Base-by-base conservation (phyloP, 2,888 invertebrate genomes). In the Abrostola tripartita region DNA sequence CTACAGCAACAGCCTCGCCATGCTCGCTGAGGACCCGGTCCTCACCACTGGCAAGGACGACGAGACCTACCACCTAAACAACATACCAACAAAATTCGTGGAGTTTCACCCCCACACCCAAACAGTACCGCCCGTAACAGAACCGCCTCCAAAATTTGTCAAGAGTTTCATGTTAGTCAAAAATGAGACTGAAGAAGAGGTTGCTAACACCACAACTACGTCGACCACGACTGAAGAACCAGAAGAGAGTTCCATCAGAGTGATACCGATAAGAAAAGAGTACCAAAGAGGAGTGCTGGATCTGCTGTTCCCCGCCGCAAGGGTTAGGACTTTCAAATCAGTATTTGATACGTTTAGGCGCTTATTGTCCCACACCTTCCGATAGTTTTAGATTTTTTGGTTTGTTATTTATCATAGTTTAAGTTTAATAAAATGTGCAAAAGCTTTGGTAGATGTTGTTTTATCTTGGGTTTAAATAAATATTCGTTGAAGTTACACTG, bases 221-320 rank as follows among this genome's bases (percentile, higher is more conserved):
- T 14, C 71, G 0, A 77, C 71, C 0, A 78, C 81, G 0, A 79
- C 81, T 0, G 78, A 78, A 10, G 81, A 82, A 50, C 74, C 79
- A 0, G 78, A 81, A 1, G 81, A 82, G 0, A 50, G 42, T 5
- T 56, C 65, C 0, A 52, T 83, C 2, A 81, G 71, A 65, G 82
- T 85, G 0, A 67, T 86, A 10, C 86, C 87, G 0, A 72, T 86
- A 35, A 78, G 73, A 51, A 77, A 79, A 41, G 68, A 82, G 1
- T 65, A 78, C 2, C 84, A 88, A 51, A 82, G 85, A 77, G 92
- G 92, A 0, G 81, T 93, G 0, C 47, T 93, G 1, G 92, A 93
- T 67, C 65, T 93, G 0, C 79, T 93, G 0, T 87, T 92, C 24
- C 92, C 92, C 0, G 78, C 89, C 1, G 62, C 78, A 0, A 86